These are phyloP conservation scores for Megaptera novaeangliae DNA, from an alignment of 2,113 vertebrate genomes.

Conservation along the genomic window DNA sequence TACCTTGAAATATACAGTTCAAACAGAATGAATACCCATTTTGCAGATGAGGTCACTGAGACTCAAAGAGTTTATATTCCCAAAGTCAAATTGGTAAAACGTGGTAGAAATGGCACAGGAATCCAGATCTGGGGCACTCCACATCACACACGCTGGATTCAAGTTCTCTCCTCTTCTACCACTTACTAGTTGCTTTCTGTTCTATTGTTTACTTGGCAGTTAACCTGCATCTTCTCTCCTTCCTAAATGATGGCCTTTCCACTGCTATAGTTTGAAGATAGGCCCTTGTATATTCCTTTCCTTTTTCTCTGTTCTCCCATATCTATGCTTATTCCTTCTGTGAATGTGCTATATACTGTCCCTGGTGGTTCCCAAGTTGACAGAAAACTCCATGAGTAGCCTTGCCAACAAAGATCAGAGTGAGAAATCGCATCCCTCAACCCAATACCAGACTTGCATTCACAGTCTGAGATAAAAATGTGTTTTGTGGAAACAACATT, in stretches of 20 bases:
- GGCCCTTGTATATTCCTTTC: not conserved
- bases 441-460: not conserved
- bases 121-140: not conserved
- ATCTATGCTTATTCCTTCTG: not conserved
- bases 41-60: not conserved
- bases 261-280: not conserved
- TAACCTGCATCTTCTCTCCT: not conserved
- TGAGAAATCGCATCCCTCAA: constrained; percentile 33
- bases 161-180: not conserved
- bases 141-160: not conserved
- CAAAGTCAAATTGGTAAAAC: not conserved
- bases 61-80: not conserved
- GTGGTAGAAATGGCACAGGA: not conserved
- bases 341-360: not conserved
- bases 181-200: not conserved
- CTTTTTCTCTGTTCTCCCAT: not conserved
- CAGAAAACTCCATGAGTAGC: constrained; percentile 14
- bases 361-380: constrained; percentile 13
- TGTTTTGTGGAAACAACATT: constrained; percentile 43
- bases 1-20: not conserved
- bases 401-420: constrained; percentile 46
- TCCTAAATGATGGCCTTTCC: not conserved
- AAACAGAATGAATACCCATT: not conserved
- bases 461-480: constrained; percentile 48
- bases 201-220: not conserved